A percentile compares a stretch with the other conserved stretches of the same genome.
Evolutionary conservation across 2,888 invertebrate genomes (phyloP).

Genomic region (Chymomyza amoena): DNA sequence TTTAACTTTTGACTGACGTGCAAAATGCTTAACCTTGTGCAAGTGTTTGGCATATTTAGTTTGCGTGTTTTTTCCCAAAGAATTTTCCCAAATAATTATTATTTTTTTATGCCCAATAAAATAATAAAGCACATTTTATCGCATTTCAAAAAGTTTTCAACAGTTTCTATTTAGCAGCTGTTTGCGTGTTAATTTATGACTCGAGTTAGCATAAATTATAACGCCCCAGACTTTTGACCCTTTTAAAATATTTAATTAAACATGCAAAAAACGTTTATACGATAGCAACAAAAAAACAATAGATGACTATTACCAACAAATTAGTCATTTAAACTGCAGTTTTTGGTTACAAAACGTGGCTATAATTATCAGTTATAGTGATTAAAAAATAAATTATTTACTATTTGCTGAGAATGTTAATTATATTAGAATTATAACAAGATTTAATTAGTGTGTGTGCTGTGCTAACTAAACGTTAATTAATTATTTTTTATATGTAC

Average conservation of each 20-base stretch:
- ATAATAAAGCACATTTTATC: neutral
- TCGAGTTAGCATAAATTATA: conserved; percentile 42
- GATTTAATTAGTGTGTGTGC: too few relatives aligned
- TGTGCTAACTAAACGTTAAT: too few relatives aligned
- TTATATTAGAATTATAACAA: neutral
- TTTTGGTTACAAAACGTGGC: neutral
- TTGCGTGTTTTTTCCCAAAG: neutral
- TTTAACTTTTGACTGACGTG: neutral
- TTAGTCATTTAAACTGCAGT: conserved; percentile 12
- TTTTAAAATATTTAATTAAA: conserved; percentile 56
- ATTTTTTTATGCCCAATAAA: neutral
- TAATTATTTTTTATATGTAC: too few relatives aligned
- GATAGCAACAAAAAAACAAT: neutral
- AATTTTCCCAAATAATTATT: neutral
- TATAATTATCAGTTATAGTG: neutral
- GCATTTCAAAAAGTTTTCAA: neutral
- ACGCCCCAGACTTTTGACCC: conserved; percentile 7
- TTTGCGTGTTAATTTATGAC: conserved; percentile 55
- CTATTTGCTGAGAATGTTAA: neutral
- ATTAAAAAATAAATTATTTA: neutral
- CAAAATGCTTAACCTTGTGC: neutral
- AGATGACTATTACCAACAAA: conserved; percentile 11
- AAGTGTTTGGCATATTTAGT: neutral
- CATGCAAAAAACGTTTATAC: conserved; percentile 43
- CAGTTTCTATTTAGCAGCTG: conserved; percentile 42